phyloP scores from a whole-genome alignment of 2,888 invertebrate species.

The Aplocera efformata region DNA sequence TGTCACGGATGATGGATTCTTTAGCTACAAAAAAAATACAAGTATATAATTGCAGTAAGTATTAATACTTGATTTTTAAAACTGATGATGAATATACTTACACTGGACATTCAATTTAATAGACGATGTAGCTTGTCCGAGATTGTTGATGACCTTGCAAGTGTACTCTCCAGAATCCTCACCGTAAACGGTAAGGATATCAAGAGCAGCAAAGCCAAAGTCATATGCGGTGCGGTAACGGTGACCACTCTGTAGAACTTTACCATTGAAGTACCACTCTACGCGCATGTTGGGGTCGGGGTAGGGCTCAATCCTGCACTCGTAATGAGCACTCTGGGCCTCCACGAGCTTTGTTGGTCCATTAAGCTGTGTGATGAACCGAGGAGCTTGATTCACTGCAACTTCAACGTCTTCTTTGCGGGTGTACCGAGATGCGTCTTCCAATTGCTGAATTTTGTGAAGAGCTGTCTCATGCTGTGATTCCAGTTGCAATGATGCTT shows the following conservation, averaged over 20 bases:
- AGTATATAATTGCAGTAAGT: no score
- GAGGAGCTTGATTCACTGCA: conserved; percentile 89
- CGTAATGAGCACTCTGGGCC: conserved; percentile 95
- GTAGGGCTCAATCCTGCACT: conserved; percentile 95
- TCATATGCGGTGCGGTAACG: conserved; percentile 96
- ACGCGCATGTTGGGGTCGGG: conserved; percentile 93
- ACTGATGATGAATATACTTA: conserved; percentile 77
- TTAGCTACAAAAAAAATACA: conserved; percentile 80
- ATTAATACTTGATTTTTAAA: no score
- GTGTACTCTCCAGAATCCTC: conserved; percentile 97
- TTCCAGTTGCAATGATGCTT: conserved; percentile 92
- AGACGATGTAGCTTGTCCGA: conserved; percentile 91
- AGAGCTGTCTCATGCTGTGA: conserved; percentile 94
- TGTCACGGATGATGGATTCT: conserved; percentile 91
- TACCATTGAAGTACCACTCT: conserved; percentile 96
- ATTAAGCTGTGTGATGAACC: conserved; percentile 91
- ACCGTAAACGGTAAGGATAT: conserved; percentile 95
- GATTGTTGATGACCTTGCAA: conserved; percentile 91
- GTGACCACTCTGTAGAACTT: conserved; percentile 92
- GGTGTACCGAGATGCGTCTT: conserved; percentile 89
- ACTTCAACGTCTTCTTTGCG: conserved; percentile 91
- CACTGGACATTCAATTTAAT: conserved; percentile 90
- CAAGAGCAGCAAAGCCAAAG: conserved; percentile 98
- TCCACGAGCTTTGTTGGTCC: conserved; percentile 92
- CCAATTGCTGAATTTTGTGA: conserved; percentile 91